Percentiles rank a stretch among this genome's conserved stretches.
These are phyloP conservation scores for Ectropis crepuscularia DNA, from an alignment of 2,888 invertebrate genomes.

Conservation along the genomic window DNA sequence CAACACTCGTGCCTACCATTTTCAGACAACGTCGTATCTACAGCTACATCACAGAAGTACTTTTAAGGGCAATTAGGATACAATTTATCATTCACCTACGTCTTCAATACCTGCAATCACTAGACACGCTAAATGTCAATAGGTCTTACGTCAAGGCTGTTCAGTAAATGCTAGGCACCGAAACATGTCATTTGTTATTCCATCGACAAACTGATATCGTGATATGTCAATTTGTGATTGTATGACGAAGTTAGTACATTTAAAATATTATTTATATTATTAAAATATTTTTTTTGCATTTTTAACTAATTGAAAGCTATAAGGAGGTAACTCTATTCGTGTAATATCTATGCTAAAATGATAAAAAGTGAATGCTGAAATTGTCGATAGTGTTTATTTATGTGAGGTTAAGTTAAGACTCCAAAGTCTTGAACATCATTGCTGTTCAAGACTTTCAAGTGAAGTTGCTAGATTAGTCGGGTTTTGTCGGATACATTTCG, in stretches of 20 bases:
- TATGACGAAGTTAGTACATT: slow-evolving; percentile 31
- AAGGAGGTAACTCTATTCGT: no score
- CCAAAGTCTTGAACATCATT: no score
- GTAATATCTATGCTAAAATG: no score
- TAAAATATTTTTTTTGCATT: slow-evolving; percentile 4
- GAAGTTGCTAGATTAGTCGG: no score
- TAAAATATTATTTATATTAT: slow-evolving; percentile 3
- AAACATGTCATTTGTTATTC: slow-evolving; percentile 48
- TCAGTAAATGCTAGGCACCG: slow-evolving; percentile 28
- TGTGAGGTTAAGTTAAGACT: no score
- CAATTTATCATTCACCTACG: slow-evolving; percentile 13
- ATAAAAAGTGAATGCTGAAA: no score
- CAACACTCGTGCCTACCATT: no score
- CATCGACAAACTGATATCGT: slow-evolving; percentile 57
- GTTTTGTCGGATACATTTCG: no score
- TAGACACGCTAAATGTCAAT: slow-evolving; percentile 53
- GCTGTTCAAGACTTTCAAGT: no score
- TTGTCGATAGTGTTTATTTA: no score
- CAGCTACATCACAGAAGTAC: neutral
- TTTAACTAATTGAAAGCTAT: neutral
- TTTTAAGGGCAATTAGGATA: slow-evolving; percentile 12
- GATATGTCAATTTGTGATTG: slow-evolving; percentile 63
- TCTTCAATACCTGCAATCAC: slow-evolving; percentile 27
- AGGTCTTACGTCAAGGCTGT: slow-evolving; percentile 63
- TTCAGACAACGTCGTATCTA: neutral